Base-by-base conservation (phyloP, 2,113 vertebrate species). In the Rhinopomastus cyanomelas region DNA sequence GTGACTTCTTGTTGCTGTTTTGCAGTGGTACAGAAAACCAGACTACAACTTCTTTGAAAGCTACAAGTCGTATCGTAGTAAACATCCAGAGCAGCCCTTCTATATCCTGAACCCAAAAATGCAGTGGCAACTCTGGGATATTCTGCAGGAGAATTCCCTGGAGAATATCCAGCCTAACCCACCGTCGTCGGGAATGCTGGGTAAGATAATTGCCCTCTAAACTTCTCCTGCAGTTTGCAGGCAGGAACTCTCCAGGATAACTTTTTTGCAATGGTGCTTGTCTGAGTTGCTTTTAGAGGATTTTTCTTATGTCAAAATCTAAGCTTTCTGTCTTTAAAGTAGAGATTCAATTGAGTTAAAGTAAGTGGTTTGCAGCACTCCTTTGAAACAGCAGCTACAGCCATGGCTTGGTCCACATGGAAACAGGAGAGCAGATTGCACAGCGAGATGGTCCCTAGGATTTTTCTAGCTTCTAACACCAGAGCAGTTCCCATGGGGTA, bases 51-150 rank as follows among this genome's bases (percentile, higher is more conserved):
- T 98, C 88, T 98, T 97, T 82, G 92, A 91, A 75, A 96, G 75
- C 55, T 98, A 98, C 71, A 97, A 95, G 71, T 78, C 12, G 0
- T 98, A 98, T 62, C 96, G 97, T 13, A 85, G 69, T 34, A 59
- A 12, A 19, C 91, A 98, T 49, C 97, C 97, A 3, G 65, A 91
- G 30, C 98, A 98, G 90, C 97, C 95, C 12, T 98, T 98, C 89
- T 98, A 98, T 27, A 98, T 98, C 75, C 96, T 98, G 78, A 98
- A 94, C 53, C 98, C 98, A 48, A 95, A 97, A 92, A 97, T 97
- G 95, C 96, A 97, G 16, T 98, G 98, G 98, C 96, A 98, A 5
- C 96, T 98, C 29, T 98, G 98, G 98, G 96, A 98, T 59, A 87
- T 98, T 66, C 93, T 98, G 77, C 98, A 98, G 52, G 97, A 98